Base-by-base conservation (phyloP, 1,140 invertebrate species). In the Polypedilum vanderplanki region DNA sequence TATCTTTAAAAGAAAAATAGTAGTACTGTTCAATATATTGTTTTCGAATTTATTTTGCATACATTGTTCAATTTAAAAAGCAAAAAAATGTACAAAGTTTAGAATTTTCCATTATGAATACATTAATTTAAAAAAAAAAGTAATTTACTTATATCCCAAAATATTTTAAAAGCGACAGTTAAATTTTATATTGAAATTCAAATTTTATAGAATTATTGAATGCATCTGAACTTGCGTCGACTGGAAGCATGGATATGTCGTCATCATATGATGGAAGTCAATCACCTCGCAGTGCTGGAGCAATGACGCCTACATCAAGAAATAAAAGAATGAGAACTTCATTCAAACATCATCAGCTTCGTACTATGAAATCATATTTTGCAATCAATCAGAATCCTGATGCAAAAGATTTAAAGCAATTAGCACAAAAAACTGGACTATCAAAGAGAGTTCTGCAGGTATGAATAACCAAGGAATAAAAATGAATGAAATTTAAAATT, bases 331-430 rank as follows among this genome's bases (percentile, higher is more conserved):
- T 97, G 91, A 85, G 95, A 57, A 97, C 95, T n/a, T 96, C 94
- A 77, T 98, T 98, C 86, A 97, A 97, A 80, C 96, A 98, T 81
- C 94, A 98, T 83, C 96, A 98, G 80, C 87, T 98, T n/a, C 84
- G 95, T 73, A 97, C 95, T 1, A 98, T 98, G 96, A 98, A 98
- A 84, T 93, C 92, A 17, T 98, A 98, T 83, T 98, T 98, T 82
- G 90, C 93, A 64, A 90, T 98, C 80, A 98, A 98, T 85, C 96
- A 98, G 84, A 98, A 98, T 84, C 96, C 96, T 7, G 95, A 98
- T 80, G 93, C 96, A 40, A 98, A 98, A 82, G 96, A 98, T 83
- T 85, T 98, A 12, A 97, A 97, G 81, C 93, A 97, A 81, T 83
- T 98, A 73, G 93, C 95, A 0, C 94, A 96, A 81, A 98, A 98